These are phyloP conservation scores for Callospermophilus lateralis DNA, from an alignment of 2,113 vertebrate species.

Conservation along the genomic window DNA sequence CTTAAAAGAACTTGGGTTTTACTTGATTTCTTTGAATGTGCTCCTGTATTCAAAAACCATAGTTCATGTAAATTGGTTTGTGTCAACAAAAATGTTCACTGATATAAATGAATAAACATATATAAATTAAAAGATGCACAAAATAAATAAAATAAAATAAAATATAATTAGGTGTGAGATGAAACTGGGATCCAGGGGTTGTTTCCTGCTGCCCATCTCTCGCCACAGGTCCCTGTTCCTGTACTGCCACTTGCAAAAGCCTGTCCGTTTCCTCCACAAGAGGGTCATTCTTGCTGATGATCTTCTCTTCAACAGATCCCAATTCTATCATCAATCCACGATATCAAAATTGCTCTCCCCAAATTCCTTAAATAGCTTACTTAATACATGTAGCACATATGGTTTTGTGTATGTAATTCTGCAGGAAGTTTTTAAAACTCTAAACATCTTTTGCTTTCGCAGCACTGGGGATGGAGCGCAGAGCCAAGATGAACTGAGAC, in stretches of 20 bases:
- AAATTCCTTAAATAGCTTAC: not conserved
- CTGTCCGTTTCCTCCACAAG: not conserved
- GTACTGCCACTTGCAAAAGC: not conserved
- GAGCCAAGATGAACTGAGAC: not conserved
- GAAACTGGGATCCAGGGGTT: not conserved
- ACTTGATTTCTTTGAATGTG: not conserved
- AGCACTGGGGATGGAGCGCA: not conserved
- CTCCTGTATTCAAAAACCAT: not conserved
- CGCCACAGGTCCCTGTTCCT: not conserved
- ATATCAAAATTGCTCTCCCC: not conserved
- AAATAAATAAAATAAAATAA: not conserved
- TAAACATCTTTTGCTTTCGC: too few species aligned
- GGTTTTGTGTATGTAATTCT: too few species aligned
- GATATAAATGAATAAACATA: not conserved
- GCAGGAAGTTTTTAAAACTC: not conserved
- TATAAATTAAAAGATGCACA: constrained; percentile 57
- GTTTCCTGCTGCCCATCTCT: not conserved
- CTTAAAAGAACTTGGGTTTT: not conserved
- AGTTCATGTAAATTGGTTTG: constrained; percentile 11
- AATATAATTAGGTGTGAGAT: not conserved
- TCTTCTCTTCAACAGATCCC: not conserved
- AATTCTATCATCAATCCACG: not conserved
- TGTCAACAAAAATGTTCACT: constrained; percentile 46
- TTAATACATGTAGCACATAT: not conserved
- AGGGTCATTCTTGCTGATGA: not conserved